A percentile compares a stretch with the other conserved stretches of the same genome.
Evolutionary conservation across 1,140 invertebrate species (phyloP).

Genomic region (Drosophila kikkawai): DNA sequence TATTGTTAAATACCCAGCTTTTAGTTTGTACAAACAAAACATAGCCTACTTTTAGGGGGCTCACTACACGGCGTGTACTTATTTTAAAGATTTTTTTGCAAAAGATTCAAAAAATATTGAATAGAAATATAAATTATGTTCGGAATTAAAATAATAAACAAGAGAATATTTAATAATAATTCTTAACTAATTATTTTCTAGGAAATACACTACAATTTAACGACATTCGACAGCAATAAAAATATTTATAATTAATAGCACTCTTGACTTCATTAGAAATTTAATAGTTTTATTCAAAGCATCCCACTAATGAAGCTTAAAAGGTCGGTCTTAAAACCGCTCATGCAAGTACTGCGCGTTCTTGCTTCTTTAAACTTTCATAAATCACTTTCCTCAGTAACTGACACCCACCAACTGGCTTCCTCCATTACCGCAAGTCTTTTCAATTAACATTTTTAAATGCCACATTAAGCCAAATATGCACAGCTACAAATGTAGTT

Average conservation of each 20-base stretch:
- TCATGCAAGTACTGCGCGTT: background rate
- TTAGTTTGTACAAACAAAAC: background rate
- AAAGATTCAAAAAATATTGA: background rate
- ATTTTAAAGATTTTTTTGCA: too few relatives aligned
- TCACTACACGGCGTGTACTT: too few relatives aligned
- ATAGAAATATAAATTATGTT: background rate
- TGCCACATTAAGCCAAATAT: conserved; percentile 58
- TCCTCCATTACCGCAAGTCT: conserved; percentile 27
- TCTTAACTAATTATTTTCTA: background rate
- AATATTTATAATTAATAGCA: background rate
- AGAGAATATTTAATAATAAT: too few relatives aligned
- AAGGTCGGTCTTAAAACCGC: background rate
- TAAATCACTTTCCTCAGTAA: conserved; percentile 22
- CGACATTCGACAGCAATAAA: background rate
- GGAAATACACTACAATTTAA: background rate
- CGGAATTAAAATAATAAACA: too few relatives aligned
- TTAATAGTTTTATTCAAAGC: background rate
- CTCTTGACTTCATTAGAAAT: background rate
- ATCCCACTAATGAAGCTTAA: background rate
- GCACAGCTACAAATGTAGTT: conserved; percentile 39
- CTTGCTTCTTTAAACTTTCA: conserved; percentile 16
- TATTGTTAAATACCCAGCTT: background rate
- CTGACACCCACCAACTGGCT: conserved; percentile 11
- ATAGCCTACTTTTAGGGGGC: background rate
- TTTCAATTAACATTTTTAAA: conserved; percentile 73